Percentiles rank a stretch among this genome's conserved stretches.
phyloP scores from a whole-genome alignment of 2,888 invertebrate species.

The Drosophila robusta region DNA sequence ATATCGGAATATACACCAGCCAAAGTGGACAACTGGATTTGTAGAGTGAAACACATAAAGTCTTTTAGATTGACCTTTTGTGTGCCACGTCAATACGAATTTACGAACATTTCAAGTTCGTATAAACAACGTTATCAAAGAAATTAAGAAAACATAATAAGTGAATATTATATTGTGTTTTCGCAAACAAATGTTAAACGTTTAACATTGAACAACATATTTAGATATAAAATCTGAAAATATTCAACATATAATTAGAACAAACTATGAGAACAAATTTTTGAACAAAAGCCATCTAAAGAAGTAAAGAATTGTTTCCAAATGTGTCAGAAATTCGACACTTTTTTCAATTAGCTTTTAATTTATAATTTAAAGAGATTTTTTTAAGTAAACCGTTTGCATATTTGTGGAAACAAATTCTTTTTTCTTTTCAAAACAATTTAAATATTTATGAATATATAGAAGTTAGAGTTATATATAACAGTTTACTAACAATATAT shows the following conservation, averaged over 20 bases:
- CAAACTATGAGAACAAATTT: constrained; percentile 21
- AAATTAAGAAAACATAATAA: constrained; percentile 12
- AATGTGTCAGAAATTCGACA: not conserved
- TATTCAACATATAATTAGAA: constrained; percentile 36
- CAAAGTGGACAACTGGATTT: constrained; percentile 44
- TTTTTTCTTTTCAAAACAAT: constrained; percentile 27
- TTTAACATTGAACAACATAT: constrained; percentile 43
- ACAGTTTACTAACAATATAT: constrained; percentile 79
- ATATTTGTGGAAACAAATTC: constrained; percentile 8
- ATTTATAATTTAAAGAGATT: too few relatives aligned
- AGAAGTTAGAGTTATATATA: constrained; percentile 70
- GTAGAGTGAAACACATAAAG: constrained; percentile 5
- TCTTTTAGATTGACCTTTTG: not conserved
- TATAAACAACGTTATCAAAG: not conserved
- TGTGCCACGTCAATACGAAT: constrained; percentile 4
- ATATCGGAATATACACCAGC: constrained; percentile 14
- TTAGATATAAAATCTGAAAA: constrained; percentile 11
- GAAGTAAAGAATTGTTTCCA: constrained; percentile 16
- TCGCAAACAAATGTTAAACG: constrained; percentile 45
- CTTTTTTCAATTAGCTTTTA: too few relatives aligned
- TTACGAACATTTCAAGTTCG: constrained; percentile 1
- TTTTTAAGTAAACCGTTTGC: too few relatives aligned
- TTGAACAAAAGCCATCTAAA: constrained; percentile 41
- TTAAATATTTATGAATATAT: constrained; percentile 50
- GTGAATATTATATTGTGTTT: constrained; percentile 14